Conservation (phyloP, 2,113 vertebrate genomes). For the Cyanistes caeruleus region DNA sequence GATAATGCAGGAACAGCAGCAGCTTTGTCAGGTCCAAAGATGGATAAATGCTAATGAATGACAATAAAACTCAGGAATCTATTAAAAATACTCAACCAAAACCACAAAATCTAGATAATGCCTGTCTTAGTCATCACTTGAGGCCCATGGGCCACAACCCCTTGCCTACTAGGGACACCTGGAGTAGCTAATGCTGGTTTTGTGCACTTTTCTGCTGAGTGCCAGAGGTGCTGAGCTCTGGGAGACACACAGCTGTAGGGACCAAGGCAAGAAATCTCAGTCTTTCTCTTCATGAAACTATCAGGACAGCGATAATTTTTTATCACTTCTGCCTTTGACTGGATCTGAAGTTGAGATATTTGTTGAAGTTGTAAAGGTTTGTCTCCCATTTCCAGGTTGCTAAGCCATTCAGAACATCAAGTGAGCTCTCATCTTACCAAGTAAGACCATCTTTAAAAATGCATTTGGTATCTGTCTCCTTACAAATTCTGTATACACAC, state of each 20-base stretch:
- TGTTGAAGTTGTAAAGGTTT: background rate
- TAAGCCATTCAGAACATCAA: background rate
- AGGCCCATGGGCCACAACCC: accelerated
- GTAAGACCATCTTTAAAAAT: constrained; percentile 27
- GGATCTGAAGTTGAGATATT: background rate
- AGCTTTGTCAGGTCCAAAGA: background rate
- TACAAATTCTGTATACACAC: constrained; percentile 40
- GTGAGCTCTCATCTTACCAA: background rate
- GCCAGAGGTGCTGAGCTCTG: background rate
- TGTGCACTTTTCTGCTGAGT: background rate
- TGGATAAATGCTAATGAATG: background rate
- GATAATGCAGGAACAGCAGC: background rate
- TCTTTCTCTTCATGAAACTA: background rate
- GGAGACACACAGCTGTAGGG: accelerated
- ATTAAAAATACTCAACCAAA: background rate
- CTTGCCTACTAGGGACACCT: background rate
- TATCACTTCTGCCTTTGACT: background rate
- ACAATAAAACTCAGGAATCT: background rate
- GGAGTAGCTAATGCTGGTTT: background rate
- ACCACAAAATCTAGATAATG: background rate
- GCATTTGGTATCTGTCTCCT: constrained; percentile 50
- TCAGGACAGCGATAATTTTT: background rate
- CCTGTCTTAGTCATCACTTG: background rate
- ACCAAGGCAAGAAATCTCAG: background rate
- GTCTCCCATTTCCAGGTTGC: background rate